Base-by-base conservation (phyloP, 2,888 invertebrate species). In the Celastrina argiolus region DNA sequence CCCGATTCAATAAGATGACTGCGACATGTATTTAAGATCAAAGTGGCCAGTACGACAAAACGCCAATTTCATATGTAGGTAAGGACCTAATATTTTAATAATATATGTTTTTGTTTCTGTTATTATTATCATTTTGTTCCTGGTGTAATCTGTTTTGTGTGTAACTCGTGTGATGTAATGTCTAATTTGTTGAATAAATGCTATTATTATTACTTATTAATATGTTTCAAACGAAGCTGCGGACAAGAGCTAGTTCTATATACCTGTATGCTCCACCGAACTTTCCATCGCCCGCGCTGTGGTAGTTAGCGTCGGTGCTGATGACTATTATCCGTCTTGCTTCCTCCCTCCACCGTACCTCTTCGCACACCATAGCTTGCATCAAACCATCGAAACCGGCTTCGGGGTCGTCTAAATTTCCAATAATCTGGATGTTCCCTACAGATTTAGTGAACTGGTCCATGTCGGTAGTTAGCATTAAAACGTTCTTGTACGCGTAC, bases 361-460 rank as follows among this genome's bases (percentile, higher is more conserved):
- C 85, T 1, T 92, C 83, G 75, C 95, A 95, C 10, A 94, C 94
- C 77, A 97, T 94, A 0, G 94, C 95, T 85, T 97, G 97, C 94
- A 98, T 96, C 59, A 97, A 85, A 10, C 96, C 97, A 81, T 98
- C 97, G 63, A 98, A 93, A 3, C 96, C 96, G 18, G 97, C 97
- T 85, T 97, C 97, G 0, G 95, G 96, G 3, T 92, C 87, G 75
- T 96, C 96, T 69, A 95, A 82, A 84, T 94, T 94, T 39, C 51
- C 28, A 28, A 69, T 68, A 12, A 16, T 56, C 1, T 61, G 28
- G 5, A 12, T 41, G 10, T 61, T 51, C 0, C 64, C 31, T 69
- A 70, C 90, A 81, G 69, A 92, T 69, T 84, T 75, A 1, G 63
- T 39, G 70, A 93, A 93, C 56, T 70, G 72, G 0, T 76, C 68